Percentiles rank a stretch among this genome's conserved stretches.
Conservation (phyloP, 2,888 invertebrate species). For the Epirrhoe tristata region DNA sequence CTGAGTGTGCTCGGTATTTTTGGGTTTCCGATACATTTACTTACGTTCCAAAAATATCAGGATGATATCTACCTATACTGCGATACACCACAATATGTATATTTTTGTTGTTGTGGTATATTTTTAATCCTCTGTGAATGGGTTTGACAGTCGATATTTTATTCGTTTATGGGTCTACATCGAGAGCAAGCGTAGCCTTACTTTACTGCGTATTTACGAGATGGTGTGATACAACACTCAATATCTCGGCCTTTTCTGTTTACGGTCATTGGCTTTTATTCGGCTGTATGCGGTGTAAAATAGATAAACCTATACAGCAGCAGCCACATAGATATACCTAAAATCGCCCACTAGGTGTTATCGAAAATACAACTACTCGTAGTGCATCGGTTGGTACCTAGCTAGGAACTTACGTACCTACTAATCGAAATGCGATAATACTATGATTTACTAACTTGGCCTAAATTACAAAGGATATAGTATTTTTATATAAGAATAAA, state of each 20-base stretch:
- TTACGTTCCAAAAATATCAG: conserved; percentile 8
- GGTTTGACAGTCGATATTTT: conserved; percentile 7
- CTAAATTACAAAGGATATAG: no score
- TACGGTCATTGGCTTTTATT: conserved; percentile 77
- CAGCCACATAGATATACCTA: conserved; percentile 4
- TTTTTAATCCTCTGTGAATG: neutral
- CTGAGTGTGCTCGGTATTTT: conserved; percentile 26
- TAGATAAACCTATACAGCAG: conserved; percentile 43
- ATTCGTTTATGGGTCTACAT: conserved; percentile 29
- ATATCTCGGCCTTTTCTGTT: conserved; percentile 75
- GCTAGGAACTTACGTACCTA: no score
- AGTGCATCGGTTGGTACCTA: neutral
- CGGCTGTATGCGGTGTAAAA: conserved; percentile 58
- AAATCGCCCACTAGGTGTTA: neutral
- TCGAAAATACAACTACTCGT: neutral
- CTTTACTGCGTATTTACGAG: conserved; percentile 43
- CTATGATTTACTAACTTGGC: no score
- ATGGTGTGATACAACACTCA: conserved; percentile 63
- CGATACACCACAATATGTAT: neutral
- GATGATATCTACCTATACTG: neutral
- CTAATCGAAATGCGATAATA: no score
- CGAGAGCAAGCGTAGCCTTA: conserved; percentile 36
- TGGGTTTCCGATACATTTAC: conserved; percentile 27
- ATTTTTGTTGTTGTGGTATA: neutral
- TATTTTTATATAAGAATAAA: no score